Evolutionary conservation across 2,797 vertebrate species (phyloP).

Genomic region (Tarsius wallacei): DNA sequence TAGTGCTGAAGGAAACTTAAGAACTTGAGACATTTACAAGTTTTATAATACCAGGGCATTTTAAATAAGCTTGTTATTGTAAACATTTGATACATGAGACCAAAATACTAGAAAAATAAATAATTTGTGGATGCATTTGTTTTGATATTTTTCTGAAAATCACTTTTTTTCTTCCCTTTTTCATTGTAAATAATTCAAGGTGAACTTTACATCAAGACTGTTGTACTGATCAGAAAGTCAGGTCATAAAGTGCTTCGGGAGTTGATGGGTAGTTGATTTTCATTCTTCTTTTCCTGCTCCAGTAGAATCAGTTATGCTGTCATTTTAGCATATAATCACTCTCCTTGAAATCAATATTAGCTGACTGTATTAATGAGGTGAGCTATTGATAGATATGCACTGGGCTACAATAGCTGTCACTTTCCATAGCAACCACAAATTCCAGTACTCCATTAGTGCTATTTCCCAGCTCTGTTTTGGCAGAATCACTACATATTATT

Average conservation of each 20-base stretch:
- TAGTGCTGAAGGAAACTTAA: constrained; percentile 39
- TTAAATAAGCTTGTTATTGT: background rate
- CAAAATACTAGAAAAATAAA: background rate
- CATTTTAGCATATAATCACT: constrained; percentile 54
- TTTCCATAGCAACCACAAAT: constrained; percentile 48
- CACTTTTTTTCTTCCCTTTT: background rate
- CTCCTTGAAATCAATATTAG: constrained; percentile 64
- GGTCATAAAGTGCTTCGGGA: background rate
- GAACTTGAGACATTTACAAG: constrained; percentile 11
- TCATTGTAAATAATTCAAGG: background rate
- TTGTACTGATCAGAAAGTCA: background rate
- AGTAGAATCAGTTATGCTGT: constrained; percentile 56
- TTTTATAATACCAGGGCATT: background rate
- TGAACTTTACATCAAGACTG: background rate
- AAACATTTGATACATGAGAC: constrained; percentile 42
- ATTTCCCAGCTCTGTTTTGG: constrained; percentile 11
- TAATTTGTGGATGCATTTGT: background rate
- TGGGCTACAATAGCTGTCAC: constrained; percentile 11
- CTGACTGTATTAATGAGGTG: constrained; percentile 70
- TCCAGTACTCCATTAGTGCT: background rate
- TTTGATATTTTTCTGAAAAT: background rate
- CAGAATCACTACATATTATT: constrained; percentile 47
- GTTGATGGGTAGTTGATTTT: background rate
- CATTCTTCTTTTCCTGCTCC: background rate
- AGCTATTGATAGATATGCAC: background rate